phyloP scores from a whole-genome alignment of 2,888 invertebrate genomes.

The Vesta saturnalis region DNA sequence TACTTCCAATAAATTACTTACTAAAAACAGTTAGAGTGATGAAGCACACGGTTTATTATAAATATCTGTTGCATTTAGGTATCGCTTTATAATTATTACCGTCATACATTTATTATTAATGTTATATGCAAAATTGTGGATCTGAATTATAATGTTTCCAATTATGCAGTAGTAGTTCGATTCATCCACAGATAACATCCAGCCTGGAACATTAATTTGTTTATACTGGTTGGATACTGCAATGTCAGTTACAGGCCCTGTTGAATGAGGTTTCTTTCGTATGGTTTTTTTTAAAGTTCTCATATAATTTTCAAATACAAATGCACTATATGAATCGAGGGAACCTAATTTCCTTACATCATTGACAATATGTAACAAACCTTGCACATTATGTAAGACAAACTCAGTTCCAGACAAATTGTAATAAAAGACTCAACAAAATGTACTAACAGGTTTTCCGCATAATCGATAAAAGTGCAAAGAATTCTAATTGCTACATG shows the following conservation, averaged over 20 bases:
- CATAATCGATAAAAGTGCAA: no score
- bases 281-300: neutral
- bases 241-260: neutral
- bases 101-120: neutral
- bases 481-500: no score
- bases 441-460: neutral
- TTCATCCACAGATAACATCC: neutral
- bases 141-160: neutral
- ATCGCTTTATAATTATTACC: neutral
- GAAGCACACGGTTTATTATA: slow-evolving; percentile 1
- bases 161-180: neutral
- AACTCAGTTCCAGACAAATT: neutral
- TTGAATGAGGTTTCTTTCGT: neutral
- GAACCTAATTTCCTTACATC: neutral
- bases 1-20: neutral
- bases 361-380: neutral
- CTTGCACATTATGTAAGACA: no score
- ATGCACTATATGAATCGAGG: neutral
- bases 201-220: neutral
- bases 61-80: neutral
- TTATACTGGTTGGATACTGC: neutral
- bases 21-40: neutral
- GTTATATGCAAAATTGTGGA: neutral
- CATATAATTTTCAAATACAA: neutral
- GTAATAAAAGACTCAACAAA: neutral